Conservation (phyloP, 2,797 vertebrate species). For the Valencia hispanica region DNA sequence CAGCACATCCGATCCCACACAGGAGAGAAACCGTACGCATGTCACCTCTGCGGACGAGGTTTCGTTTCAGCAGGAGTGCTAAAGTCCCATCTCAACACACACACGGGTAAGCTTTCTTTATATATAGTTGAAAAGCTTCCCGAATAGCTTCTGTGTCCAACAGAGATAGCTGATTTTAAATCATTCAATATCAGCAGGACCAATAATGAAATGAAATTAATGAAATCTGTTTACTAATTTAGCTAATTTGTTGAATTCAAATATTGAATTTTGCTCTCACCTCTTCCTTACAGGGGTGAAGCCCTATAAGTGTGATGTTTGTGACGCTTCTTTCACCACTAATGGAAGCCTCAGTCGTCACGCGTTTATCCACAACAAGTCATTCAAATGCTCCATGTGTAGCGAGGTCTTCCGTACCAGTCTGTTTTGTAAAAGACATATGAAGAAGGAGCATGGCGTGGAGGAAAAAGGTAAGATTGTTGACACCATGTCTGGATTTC, state of each 20-base stretch:
- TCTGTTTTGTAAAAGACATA: constrained; percentile 92
- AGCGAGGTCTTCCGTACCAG: constrained; percentile 93
- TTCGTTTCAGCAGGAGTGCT: constrained; percentile 97
- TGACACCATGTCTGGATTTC: neutral
- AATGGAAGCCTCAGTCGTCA: constrained; percentile 98
- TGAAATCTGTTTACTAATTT: neutral
- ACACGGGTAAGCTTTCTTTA: constrained; percentile 86
- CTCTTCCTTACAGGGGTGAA: constrained; percentile 85
- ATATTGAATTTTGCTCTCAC: neutral
- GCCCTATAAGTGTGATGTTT: constrained; percentile 92
- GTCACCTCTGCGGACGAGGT: constrained; percentile 91
- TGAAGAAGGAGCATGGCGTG: constrained; percentile 90
- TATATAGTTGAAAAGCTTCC: neutral
- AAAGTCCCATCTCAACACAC: constrained; percentile 97
- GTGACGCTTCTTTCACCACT: constrained; percentile 93
- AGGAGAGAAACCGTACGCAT: constrained; percentile 95
- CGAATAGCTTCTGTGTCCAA: neutral
- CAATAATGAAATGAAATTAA: neutral
- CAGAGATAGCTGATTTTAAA: neutral
- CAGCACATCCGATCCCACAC: constrained; percentile 97
- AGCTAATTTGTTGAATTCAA: too few relatives aligned
- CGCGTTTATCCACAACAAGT: constrained; percentile 93
- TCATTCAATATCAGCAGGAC: neutral
- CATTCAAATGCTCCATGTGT: constrained; percentile 94
- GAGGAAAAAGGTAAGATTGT: constrained; percentile 77